Conservation (phyloP, 1,140 invertebrate genomes). For the Pseudobourletiella spinata region DNA sequence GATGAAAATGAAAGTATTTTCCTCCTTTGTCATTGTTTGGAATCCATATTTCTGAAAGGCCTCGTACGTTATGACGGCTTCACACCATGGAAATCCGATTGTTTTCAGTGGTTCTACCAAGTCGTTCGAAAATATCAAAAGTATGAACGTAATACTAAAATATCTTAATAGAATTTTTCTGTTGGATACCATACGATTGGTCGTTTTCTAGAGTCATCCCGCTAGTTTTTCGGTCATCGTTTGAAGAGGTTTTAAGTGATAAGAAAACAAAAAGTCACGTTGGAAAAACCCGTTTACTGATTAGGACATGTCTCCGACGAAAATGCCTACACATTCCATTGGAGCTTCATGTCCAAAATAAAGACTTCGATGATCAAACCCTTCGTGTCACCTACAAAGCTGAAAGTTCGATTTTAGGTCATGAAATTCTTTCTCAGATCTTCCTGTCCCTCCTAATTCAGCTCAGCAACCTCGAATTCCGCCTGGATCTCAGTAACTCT, state of each 20-base stretch:
- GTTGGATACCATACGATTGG: neutral
- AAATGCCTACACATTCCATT: conserved; percentile 30
- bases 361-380: conserved; percentile 24
- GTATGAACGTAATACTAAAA: conserved; percentile 3
- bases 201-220: conserved; percentile 16
- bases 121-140: conserved; percentile 30
- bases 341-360: conserved; percentile 30
- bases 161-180: neutral
- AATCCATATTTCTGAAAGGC: conserved; percentile 32
- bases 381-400: conserved; percentile 21
- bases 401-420: conserved; percentile 26
- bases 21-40: conserved; percentile 24
- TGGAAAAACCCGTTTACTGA: conserved; percentile 27
- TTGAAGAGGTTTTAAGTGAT: conserved; percentile 29
- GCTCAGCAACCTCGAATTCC: conserved; percentile 23
- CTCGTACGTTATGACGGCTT: conserved; percentile 30
- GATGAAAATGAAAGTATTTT: conserved; percentile 31
- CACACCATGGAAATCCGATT: conserved; percentile 31
- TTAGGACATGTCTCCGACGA: conserved; percentile 28
- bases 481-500: conserved; percentile 28
- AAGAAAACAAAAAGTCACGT: conserved; percentile 24
- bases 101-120: conserved; percentile 35
- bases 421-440: conserved; percentile 34
- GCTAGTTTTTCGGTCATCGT: conserved; percentile 24
- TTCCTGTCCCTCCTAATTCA: conserved; percentile 29